These are phyloP conservation scores for Rhimphoctona megacephalus DNA, from an alignment of 2,888 invertebrate species.

Conservation along the genomic window DNA sequence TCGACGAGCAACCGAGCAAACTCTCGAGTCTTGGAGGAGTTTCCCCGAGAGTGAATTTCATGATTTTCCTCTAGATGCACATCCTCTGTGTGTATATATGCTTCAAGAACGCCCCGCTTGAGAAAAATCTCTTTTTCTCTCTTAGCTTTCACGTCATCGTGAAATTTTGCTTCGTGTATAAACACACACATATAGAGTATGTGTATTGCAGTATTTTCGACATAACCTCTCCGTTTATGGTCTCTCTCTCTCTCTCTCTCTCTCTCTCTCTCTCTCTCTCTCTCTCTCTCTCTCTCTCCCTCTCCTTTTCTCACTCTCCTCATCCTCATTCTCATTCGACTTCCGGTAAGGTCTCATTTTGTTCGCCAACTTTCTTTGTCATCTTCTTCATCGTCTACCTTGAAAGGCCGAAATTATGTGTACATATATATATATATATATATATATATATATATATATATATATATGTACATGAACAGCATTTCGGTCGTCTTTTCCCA, in stretches of 20 bases:
- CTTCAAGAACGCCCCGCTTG: constrained; percentile 41
- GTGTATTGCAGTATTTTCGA: constrained; percentile 54
- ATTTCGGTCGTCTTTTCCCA: constrained; percentile 61
- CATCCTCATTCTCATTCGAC: constrained; percentile 70
- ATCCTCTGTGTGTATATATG: constrained; percentile 54
- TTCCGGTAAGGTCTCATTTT: constrained; percentile 74
- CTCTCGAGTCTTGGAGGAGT: constrained; percentile 33
- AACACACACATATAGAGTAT: neutral
- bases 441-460: no score
- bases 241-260: constrained; percentile 60
- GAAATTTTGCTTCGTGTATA: constrained; percentile 42
- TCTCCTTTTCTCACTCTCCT: constrained; percentile 53
- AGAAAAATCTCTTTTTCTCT: constrained; percentile 58
- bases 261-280: constrained; percentile 50
- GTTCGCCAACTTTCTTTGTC: constrained; percentile 66
- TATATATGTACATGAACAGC: neutral
- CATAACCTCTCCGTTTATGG: constrained; percentile 42
- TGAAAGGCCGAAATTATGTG: constrained; percentile 54
- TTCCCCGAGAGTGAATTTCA: constrained; percentile 60
- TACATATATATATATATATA: neutral
- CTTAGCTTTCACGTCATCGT: constrained; percentile 56
- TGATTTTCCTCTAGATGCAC: constrained; percentile 65
- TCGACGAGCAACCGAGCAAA: constrained; percentile 54
- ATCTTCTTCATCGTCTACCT: constrained; percentile 59
- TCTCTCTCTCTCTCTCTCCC: constrained; percentile 59